Base-by-base conservation (phyloP, 2,888 invertebrate species). In the Drosophila hamatofila region DNA sequence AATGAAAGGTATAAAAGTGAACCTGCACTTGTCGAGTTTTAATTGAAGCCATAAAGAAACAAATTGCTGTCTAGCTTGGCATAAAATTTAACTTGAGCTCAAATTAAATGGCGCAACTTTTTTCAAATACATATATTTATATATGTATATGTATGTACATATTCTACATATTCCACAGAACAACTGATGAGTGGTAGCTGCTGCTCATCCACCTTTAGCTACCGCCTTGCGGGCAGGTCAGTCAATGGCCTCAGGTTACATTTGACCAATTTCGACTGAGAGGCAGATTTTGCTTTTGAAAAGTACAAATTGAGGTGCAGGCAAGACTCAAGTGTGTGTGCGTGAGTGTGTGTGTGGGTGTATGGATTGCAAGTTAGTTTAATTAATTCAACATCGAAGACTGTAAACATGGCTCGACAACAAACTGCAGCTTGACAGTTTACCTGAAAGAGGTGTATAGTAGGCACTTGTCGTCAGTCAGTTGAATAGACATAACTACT, bases 371-470 rank as follows among this genome's bases (percentile, higher is more conserved):
- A 79, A 84, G 81, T 86, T 83, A 84, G 88, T 89, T 89, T 89
- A 89, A 90, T 89, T 89, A 89, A 89, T 90, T 80, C 89, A 74
- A 78, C 86, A 81, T 78, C 84, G 79, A 74, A 72, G 77, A 59
- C 74, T 86, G 90, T 86, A 73, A 89, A 86, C 89, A 84, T 72
- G 72, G 61, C 35, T 61, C 52, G 70, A 59, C 65, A 61, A 75
- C 88, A 66, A 72, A 64, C 66, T 57, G 25, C 58, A 72, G 71
- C 67, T 80, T 90, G 89, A 89, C 89, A 89, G 91, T 81, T 84
- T 90, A 89, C 91, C 83, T 72, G 88, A 90, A 89, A 89, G 82
- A 84, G 89, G 89, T 90, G 91, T 87, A 81, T 87, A 75, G 87
- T 76, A 84, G 78, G 66, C 88, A 88, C 90, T 85, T 88, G 88